Percentiles rank a stretch among this genome's conserved stretches.
Evolutionary conservation across 2,888 invertebrate species (phyloP).

Genomic region (Hyalella azteca): DNA sequence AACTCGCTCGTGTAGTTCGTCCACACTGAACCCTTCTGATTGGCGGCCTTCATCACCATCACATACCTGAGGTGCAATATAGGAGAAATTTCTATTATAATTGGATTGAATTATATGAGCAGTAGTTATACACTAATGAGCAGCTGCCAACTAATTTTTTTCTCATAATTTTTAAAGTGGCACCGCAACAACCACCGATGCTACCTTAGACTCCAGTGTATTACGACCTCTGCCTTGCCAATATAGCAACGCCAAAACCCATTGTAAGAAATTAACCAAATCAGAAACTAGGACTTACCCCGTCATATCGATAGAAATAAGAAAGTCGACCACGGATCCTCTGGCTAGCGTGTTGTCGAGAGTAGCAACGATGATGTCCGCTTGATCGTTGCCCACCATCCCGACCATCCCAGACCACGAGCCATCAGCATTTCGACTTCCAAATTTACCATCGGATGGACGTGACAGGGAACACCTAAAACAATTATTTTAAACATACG

Average conservation of each 20-base stretch:
- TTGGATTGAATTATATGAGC: no score
- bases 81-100: no score
- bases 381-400: neutral
- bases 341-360: neutral
- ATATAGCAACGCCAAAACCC: no score
- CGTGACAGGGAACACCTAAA: neutral
- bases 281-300: neutral
- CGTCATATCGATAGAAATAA: neutral
- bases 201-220: no score
- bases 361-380: neutral
- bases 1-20: constrained; percentile 30
- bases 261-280: no score
- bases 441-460: neutral
- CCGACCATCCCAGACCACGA: neutral
- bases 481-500: no score
- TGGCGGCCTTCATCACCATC: constrained; percentile 10
- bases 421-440: neutral
- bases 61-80: no score
- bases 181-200: no score
- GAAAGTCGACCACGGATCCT: neutral
- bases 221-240: no score
- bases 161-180: no score
- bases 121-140: no score
- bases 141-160: no score
- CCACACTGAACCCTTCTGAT: neutral